Evolutionary conservation across 1,140 invertebrate species (phyloP).

Genomic region (Globodera rostochiensis): DNA sequence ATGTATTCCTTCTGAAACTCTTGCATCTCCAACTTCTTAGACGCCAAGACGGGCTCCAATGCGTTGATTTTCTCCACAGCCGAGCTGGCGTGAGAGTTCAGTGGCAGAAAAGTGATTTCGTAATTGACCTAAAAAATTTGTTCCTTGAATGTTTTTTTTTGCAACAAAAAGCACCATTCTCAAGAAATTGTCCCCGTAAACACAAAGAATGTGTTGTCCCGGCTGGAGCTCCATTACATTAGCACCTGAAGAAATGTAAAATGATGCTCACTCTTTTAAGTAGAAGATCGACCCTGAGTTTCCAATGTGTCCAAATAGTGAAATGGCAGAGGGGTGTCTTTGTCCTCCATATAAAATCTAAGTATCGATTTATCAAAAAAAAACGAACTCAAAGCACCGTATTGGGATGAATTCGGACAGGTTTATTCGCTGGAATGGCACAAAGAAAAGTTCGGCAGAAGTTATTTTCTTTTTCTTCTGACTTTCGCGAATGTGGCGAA

Average conservation of each 20-base stretch:
- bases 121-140: conserved; percentile 53
- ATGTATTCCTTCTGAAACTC: conserved; percentile 62
- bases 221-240: conserved; percentile 49
- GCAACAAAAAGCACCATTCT: conserved; percentile 9
- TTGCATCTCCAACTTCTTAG: conserved; percentile 61
- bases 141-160: neutral
- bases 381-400: conserved; percentile 5
- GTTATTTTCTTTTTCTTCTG: conserved; percentile 60
- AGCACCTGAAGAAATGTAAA: conserved; percentile 41
- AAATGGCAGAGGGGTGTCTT: conserved; percentile 59
- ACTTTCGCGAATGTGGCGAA: conserved; percentile 61
- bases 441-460: conserved; percentile 63
- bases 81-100: conserved; percentile 29
- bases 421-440: conserved; percentile 59
- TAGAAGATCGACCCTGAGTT: conserved; percentile 42
- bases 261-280: neutral
- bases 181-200: conserved; percentile 64
- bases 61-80: conserved; percentile 44
- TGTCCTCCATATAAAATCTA: conserved; percentile 63
- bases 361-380: conserved; percentile 33
- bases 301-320: conserved; percentile 64
- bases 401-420: conserved; percentile 62
- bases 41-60: conserved; percentile 43
- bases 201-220: conserved; percentile 58
- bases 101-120: conserved; percentile 42